A percentile compares a stretch with the other conserved stretches of the same genome.
Evolutionary conservation across 2,797 vertebrate species (phyloP).

Genomic region (Apogon talboti): DNA sequence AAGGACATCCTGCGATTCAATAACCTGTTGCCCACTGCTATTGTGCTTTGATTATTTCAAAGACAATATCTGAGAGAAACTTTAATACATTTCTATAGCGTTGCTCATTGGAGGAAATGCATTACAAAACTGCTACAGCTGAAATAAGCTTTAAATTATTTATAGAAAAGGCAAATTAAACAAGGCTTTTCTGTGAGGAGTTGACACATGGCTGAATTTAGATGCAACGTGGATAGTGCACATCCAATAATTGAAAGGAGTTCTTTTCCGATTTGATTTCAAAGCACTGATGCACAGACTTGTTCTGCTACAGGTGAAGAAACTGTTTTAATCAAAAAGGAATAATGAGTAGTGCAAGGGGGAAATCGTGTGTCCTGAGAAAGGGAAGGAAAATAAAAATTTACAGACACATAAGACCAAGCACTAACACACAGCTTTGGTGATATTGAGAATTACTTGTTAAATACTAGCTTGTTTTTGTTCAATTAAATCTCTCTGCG

Average conservation of each 20-base stretch:
- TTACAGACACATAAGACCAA: constrained; percentile 1
- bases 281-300: constrained; percentile 19
- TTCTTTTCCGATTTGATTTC: constrained; percentile 36
- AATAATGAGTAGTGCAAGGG: constrained; percentile 6
- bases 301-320: constrained; percentile 32
- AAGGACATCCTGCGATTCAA: neutral
- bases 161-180: constrained; percentile 20
- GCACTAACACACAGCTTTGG: neutral
- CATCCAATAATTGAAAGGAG: constrained; percentile 35
- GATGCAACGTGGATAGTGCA: constrained; percentile 20
- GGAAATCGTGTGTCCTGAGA: neutral
- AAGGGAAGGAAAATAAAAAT: constrained; percentile 4
- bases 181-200: constrained; percentile 10
- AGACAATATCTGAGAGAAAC: constrained; percentile 4
- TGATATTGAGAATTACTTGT: constrained; percentile 8
- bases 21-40: neutral
- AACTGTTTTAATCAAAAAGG: constrained; percentile 24
- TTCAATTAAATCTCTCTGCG: neutral
- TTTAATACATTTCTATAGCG: neutral
- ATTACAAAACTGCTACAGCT: neutral
- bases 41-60: neutral
- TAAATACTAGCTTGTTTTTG: neutral
- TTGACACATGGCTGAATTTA: constrained; percentile 31
- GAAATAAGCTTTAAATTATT: constrained; percentile 39
- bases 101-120: neutral